Percentiles rank a stretch among this genome's conserved stretches.
These are phyloP conservation scores for Misgurnus anguillicaudatus DNA, from an alignment of 2,113 vertebrate species.

Conservation along the genomic window DNA sequence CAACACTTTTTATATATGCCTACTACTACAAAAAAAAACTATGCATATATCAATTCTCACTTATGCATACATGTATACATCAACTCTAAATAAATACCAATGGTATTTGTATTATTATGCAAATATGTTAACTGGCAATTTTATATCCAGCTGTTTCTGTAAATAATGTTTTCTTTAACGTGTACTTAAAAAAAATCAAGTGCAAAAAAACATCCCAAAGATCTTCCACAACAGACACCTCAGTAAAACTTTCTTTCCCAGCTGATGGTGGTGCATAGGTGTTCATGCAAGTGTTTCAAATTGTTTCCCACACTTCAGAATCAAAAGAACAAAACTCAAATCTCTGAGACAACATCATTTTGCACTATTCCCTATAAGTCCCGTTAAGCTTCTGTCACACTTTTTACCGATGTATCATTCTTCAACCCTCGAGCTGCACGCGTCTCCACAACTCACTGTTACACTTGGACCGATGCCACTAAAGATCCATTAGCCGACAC, in stretches of 20 bases:
- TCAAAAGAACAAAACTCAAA: too few relatives aligned
- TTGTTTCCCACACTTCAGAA: background rate
- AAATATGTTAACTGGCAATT: too few relatives aligned
- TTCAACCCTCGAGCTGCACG: slow-evolving; percentile 43
- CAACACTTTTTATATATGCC: too few relatives aligned
- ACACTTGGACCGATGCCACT: slow-evolving; percentile 49
- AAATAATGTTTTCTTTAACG: background rate
- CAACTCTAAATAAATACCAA: too few relatives aligned
- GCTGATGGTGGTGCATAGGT: background rate
- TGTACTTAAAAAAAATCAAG: background rate
- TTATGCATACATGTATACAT: too few relatives aligned
- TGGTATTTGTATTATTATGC: too few relatives aligned
- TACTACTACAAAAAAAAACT: too few relatives aligned
- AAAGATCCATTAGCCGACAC: slow-evolving; percentile 39
- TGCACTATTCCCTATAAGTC: slow-evolving; percentile 17
- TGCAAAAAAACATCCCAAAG: background rate
- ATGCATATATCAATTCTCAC: too few relatives aligned
- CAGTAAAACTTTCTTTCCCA: background rate
- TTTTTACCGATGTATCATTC: slow-evolving; percentile 45
- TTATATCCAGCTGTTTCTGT: too few relatives aligned
- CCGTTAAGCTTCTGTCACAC: slow-evolving; percentile 28
- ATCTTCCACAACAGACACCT: background rate
- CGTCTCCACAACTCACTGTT: slow-evolving; percentile 50
- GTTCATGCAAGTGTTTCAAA: background rate
- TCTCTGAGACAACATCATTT: background rate